Conservation (phyloP, 2,797 vertebrate genomes). For the Enteromius fasciolatus region DNA sequence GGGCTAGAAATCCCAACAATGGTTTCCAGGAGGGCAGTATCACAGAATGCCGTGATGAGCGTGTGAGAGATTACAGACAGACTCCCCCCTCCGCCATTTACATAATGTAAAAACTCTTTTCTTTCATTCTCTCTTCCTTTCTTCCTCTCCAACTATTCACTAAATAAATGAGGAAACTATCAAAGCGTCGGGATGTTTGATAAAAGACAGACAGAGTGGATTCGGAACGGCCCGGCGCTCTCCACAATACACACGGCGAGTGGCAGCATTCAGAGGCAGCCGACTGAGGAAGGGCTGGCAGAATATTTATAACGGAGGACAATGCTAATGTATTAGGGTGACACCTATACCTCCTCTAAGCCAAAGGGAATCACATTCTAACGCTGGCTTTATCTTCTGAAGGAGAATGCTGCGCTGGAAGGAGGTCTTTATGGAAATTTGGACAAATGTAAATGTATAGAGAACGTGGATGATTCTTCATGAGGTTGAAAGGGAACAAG, state of each 20-base stretch:
- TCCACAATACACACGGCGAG: conserved; percentile 74
- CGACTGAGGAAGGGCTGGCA: conserved; percentile 78
- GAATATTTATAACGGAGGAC: conserved; percentile 83
- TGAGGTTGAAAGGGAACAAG: conserved; percentile 56
- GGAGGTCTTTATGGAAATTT: conserved; percentile 52
- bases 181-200: conserved; percentile 76
- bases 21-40: conserved; percentile 75
- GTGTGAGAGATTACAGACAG: conserved; percentile 81
- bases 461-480: conserved; percentile 53
- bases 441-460: conserved; percentile 60
- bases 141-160: conserved; percentile 77
- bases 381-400: conserved; percentile 53
- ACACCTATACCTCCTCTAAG: conserved; percentile 80
- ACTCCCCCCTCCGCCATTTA: conserved; percentile 77
- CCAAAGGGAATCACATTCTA: conserved; percentile 72
- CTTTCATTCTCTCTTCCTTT: conserved; percentile 42
- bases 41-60: conserved; percentile 78
- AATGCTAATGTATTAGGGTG: conserved; percentile 83
- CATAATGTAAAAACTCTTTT: conserved; percentile 81
- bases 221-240: conserved; percentile 78
- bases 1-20: conserved; percentile 73
- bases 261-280: conserved; percentile 77
- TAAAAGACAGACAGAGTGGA: conserved; percentile 77
- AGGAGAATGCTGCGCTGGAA: conserved; percentile 31
- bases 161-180: conserved; percentile 87